A percentile compares a stretch with the other conserved stretches of the same genome.
Conservation (phyloP, 2,797 vertebrate species). For the Mus minutoides region DNA sequence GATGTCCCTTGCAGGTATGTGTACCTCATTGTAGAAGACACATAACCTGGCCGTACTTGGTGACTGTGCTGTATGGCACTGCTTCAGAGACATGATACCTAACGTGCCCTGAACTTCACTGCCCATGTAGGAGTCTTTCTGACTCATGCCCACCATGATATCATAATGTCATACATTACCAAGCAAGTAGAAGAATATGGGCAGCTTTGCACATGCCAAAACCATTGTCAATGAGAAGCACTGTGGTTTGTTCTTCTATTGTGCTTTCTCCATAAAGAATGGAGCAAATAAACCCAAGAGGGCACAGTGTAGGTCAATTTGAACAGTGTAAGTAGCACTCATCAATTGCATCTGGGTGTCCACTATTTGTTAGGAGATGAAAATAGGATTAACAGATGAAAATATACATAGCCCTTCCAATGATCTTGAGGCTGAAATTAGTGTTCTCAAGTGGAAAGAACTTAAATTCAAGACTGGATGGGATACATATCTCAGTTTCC, state of each 20-base stretch:
- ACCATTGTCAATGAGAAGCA: background rate
- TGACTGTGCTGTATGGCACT: background rate
- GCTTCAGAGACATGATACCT: background rate
- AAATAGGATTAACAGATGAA: conserved; percentile 42
- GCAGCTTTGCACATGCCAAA: background rate
- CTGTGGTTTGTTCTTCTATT: background rate
- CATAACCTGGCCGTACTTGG: conserved; percentile 89
- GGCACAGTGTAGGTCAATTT: background rate
- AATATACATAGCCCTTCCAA: background rate
- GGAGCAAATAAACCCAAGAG: background rate
- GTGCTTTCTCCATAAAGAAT: background rate
- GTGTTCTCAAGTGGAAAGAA: conserved; percentile 4
- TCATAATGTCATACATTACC: background rate
- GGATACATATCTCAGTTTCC: background rate
- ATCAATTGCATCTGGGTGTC: background rate
- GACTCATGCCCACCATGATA: background rate
- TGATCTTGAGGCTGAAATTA: conserved; percentile 17
- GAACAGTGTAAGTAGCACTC: background rate
- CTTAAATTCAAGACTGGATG: background rate
- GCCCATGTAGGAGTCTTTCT: background rate
- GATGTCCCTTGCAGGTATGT: background rate
- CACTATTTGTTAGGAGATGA: conserved; percentile 6
- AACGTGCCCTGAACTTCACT: background rate
- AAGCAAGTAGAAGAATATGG: background rate
- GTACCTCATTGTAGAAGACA: conserved; percentile 90